Conservation (phyloP, 2,888 invertebrate genomes). For the Eretmocerus hayati region DNA sequence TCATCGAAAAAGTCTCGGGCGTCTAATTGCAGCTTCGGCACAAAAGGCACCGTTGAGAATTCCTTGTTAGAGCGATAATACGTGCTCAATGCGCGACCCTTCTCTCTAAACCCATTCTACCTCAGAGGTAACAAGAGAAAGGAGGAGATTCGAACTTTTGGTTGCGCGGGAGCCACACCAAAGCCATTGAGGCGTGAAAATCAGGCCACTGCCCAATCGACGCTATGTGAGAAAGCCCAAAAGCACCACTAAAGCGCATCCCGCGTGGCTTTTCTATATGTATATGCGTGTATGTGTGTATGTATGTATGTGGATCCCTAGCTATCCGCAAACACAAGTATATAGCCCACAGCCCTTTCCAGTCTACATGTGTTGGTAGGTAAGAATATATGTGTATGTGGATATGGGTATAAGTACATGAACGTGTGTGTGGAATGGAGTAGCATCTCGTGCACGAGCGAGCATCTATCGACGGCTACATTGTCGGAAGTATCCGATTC, state of each 20-base stretch:
- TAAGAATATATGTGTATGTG: too few species aligned
- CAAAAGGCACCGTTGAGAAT: neutral
- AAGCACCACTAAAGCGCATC: too few species aligned
- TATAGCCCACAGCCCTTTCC: too few species aligned
- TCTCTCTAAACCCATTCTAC: too few species aligned
- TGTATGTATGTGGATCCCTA: neutral
- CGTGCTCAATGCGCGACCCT: neutral
- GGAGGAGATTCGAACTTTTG: too few species aligned
- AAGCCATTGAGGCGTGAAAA: slow-evolving; percentile 30
- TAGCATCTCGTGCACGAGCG: too few species aligned
- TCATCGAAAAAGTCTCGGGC: neutral
- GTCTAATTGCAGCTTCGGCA: neutral
- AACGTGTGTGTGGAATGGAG: too few species aligned
- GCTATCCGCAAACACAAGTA: neutral
- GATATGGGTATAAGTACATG: too few species aligned
- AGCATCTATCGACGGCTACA: too few species aligned
- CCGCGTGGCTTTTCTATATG: neutral
- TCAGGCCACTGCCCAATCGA: slow-evolving; percentile 37
- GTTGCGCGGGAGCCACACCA: neutral
- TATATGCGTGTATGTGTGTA: too few species aligned
- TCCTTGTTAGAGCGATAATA: neutral
- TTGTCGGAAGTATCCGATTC: too few species aligned
- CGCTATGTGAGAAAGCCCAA: slow-evolving; percentile 5
- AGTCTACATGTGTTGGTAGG: too few species aligned
- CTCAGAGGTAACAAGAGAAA: neutral